Conservation (phyloP, 2,797 vertebrate species). For the Setipinna tenuifilis region DNA sequence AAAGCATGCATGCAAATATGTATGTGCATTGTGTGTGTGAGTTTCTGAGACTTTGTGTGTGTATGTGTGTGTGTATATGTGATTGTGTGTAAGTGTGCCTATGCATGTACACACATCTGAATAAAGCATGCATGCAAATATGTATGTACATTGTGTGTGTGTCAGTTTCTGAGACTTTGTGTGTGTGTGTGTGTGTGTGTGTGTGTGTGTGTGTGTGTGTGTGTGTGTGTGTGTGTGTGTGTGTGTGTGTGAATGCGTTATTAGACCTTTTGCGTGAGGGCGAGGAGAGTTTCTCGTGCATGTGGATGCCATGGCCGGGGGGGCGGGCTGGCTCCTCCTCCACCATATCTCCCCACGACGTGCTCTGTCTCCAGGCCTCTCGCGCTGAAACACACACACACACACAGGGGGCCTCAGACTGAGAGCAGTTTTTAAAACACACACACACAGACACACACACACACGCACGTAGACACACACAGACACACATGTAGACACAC, state of each 20-base stretch:
- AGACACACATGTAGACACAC: neutral
- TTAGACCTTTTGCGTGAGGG: constrained; percentile 93
- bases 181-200: neutral
- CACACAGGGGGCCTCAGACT: neutral
- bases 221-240: neutral
- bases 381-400: constrained; percentile 75
- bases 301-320: constrained; percentile 97
- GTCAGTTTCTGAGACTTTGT: neutral
- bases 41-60: neutral
- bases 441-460: neutral
- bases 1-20: neutral
- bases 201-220: neutral
- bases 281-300: constrained; percentile 98
- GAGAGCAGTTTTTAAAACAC: neutral
- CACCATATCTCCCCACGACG: constrained; percentile 96
- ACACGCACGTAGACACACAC: neutral
- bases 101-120: neutral
- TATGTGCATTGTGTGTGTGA: neutral
- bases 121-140: neutral
- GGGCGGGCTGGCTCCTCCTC: constrained; percentile 95
- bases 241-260: neutral
- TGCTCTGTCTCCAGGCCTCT: constrained; percentile 95
- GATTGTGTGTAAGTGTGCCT: neutral
- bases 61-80: neutral
- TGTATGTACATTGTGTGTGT: neutral